Percentiles rank a stretch among this genome's conserved stretches.
Conservation (phyloP, 1,140 invertebrate genomes). For the Platorchestia sp. region DNA sequence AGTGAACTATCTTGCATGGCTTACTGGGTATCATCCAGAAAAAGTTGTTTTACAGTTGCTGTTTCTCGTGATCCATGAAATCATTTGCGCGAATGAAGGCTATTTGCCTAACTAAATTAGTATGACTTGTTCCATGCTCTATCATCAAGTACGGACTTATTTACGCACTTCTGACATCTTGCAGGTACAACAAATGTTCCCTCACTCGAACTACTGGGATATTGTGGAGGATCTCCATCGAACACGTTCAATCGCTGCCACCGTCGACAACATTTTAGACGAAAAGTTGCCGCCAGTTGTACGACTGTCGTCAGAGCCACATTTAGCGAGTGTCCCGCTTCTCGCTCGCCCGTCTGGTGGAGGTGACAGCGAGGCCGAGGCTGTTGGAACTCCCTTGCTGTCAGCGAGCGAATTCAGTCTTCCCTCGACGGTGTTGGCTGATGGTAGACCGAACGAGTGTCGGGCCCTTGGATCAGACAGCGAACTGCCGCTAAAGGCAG, state of each 20-base stretch:
- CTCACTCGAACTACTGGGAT: constrained; percentile 41
- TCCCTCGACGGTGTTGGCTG: background rate
- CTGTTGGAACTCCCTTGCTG: background rate
- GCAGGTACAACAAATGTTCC: constrained; percentile 45
- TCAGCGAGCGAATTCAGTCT: background rate
- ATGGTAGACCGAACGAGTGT: background rate
- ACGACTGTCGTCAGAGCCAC: constrained; percentile 12
- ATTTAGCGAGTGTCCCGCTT: background rate
- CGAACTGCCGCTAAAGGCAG: background rate
- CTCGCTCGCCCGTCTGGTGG: constrained; percentile 73
- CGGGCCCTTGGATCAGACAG: background rate
- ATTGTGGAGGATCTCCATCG: constrained; percentile 22
- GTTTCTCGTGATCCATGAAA: too few species aligned
- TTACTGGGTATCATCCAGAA: too few species aligned
- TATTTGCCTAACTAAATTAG: too few species aligned
- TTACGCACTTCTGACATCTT: background rate
- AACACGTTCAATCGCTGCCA: constrained; percentile 33
- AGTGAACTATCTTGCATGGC: too few species aligned
- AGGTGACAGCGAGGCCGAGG: constrained; percentile 89
- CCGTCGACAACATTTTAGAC: constrained; percentile 33
- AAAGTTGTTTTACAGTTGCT: too few species aligned
- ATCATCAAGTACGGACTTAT: too few species aligned
- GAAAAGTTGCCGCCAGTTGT: background rate
- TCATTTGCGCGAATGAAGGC: too few species aligned
- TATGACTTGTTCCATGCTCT: too few species aligned